Evolutionary conservation across 2,113 vertebrate genomes (phyloP).

Genomic region (Xyliphius kryptos): DNA sequence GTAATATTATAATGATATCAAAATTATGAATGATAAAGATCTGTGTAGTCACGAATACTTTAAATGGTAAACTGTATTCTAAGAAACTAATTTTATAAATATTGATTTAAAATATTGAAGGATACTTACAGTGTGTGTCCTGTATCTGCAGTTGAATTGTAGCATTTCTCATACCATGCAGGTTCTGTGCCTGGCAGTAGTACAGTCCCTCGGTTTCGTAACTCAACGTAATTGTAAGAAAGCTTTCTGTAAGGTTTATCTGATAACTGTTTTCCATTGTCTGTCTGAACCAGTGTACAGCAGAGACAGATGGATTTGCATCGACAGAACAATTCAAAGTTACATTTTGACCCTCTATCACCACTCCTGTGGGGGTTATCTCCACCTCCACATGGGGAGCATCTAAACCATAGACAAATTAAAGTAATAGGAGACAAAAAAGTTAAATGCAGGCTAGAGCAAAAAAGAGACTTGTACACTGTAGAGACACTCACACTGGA

Average conservation of each 20-base stretch:
- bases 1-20: too few species aligned
- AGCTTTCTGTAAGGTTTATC: background rate
- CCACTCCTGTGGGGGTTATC: background rate
- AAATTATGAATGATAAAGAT: too few species aligned
- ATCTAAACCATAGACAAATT: background rate
- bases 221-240: background rate
- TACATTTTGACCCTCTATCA: background rate
- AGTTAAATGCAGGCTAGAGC: background rate
- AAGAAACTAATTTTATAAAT: too few species aligned
- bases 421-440: background rate
- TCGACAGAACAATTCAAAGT: background rate
- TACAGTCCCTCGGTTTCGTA: background rate
- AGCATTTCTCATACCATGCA: background rate
- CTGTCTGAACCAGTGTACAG: background rate
- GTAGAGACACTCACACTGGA: background rate
- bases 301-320: background rate
- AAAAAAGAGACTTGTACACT: background rate
- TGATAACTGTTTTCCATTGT: background rate
- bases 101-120: too few species aligned
- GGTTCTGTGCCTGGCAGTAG: background rate
- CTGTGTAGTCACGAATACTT: too few species aligned
- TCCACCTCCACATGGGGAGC: background rate
- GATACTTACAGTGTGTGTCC: background rate
- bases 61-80: too few species aligned
- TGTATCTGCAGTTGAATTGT: background rate